Conservation (phyloP, 2,797 vertebrate species). For the Agapornis canus region DNA sequence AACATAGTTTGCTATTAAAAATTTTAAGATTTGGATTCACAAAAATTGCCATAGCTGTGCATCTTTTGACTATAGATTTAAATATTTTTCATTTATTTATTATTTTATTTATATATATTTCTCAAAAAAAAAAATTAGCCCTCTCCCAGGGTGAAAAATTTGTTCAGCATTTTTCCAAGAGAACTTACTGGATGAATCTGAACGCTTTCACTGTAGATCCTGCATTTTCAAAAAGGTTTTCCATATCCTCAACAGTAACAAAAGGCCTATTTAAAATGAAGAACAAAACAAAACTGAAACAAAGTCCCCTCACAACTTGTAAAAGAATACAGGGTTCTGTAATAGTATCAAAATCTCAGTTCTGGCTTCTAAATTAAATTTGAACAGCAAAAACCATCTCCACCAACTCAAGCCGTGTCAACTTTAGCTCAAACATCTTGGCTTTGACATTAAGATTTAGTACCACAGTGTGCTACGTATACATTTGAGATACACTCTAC, state of each 20-base stretch:
- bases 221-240: slow-evolving; percentile 84
- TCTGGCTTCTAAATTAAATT: not conserved
- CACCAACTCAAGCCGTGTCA: not conserved
- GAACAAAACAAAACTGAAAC: not conserved
- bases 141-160: not conserved
- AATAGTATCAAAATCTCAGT: not conserved
- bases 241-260: slow-evolving; percentile 84
- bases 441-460: not conserved
- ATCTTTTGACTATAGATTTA: not conserved
- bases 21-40: not conserved
- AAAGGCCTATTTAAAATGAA: slow-evolving; percentile 75
- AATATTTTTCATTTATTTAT: not conserved
- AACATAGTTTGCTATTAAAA: not conserved
- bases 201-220: slow-evolving; percentile 89
- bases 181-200: slow-evolving; percentile 92
- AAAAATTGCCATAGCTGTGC: not conserved
- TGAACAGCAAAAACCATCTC: not conserved
- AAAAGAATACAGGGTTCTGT: not conserved
- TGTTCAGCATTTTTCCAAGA: not conserved
- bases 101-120: not conserved
- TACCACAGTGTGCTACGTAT: not conserved
- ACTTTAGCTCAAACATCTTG: not conserved
- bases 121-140: not conserved
- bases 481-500: not conserved
- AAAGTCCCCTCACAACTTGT: not conserved